Evolutionary conservation across 1,140 invertebrate genomes (phyloP), one percentile per base, ranked within the genome.

Genomic region (Lerema accius): DNA sequence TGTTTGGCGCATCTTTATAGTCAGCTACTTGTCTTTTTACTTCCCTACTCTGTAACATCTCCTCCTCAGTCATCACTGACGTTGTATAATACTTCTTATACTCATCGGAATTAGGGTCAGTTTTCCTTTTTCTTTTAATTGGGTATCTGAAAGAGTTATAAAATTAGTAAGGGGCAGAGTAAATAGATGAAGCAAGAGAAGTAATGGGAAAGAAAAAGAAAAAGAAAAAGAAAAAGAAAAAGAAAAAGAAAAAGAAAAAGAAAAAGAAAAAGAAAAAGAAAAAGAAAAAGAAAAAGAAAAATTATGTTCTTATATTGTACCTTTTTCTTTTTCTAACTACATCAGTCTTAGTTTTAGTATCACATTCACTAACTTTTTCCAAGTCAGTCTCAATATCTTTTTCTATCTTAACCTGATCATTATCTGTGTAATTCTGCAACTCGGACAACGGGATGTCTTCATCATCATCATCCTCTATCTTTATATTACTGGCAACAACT

Each of bases 401-500:
- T 43, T 50, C 17, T 13, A 35, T 49, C 23, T 48, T 51, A 16
- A 55, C 35, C 16, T 15, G 0, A 9, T 43, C 19, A 43, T 26
- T 56, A 23, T 62, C 40, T 35, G 50, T 63, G 10, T 69, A 66
- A 16, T 42, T 63, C 14, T 77, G 56, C 37, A 82, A 45, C n/a
- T 80, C 67, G 1, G 76, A 76, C 14, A 82, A 26, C 0, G 80
- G 82, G n/a, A 76, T 62, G 3, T 84, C 78, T 16, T 83, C 82
- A 5, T 84, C 76, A 6, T 32, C 28, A 9, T 32, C 28, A 4
- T 58, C 74, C 49, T 84, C 82, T 4, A 16, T 48, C 37, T 82
- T 80, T n/a, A 84, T 59, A 7, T 73, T 62, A 0, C 67, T 46
- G 1, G 56, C 53, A 4, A 50, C 55, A 6, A 45, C 46, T 6